Conservation (phyloP, 2,113 vertebrate species). For the Leiothrix lutea region DNA sequence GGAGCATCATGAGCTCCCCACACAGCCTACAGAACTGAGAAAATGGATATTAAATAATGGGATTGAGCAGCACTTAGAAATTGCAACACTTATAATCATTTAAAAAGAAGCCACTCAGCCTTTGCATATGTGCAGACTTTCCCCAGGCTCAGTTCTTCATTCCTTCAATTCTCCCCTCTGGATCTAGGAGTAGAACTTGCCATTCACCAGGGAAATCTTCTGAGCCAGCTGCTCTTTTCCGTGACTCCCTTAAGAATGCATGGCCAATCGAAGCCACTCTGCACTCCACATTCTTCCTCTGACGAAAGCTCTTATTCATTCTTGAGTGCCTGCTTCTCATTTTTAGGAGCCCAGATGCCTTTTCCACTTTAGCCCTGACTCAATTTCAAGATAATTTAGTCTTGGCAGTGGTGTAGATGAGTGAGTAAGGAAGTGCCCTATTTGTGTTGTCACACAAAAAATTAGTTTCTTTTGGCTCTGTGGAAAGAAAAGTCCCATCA, state of each 20-base stretch:
- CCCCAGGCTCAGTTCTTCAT: neutral
- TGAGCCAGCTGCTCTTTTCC: neutral
- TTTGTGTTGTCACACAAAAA: neutral
- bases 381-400: conserved; percentile 3
- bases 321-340: neutral
- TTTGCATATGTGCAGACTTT: neutral
- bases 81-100: neutral
- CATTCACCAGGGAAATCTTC: neutral
- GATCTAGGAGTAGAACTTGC: neutral
- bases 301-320: neutral
- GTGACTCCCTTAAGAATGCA: neutral
- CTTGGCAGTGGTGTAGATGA: neutral
- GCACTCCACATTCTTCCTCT: neutral
- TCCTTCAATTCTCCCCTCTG: neutral
- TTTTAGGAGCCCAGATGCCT: conserved; percentile 29
- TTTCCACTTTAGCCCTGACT: conserved; percentile 19
- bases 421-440: neutral
- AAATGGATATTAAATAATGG: neutral
- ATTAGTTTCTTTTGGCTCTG: neutral
- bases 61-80: neutral
- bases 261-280: neutral
- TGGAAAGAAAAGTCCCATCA: neutral
- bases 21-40: neutral
- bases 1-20: neutral
- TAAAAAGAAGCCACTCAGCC: neutral